Base-by-base conservation (phyloP, 2,888 invertebrate genomes). In the Nymphalis urticae region DNA sequence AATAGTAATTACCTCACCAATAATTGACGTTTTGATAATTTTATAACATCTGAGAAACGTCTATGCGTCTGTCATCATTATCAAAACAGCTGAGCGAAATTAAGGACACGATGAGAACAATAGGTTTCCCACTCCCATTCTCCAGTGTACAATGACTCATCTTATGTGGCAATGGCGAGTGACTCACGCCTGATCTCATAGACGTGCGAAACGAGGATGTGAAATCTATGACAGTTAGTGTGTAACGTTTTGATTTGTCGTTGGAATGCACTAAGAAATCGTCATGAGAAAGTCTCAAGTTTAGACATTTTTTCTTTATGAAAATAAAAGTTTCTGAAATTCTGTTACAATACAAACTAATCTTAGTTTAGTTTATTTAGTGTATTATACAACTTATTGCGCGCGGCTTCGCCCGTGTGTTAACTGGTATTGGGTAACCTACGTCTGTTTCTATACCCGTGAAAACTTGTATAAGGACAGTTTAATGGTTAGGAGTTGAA, bases 101-200 rank as follows among this genome's bases (percentile, higher is more conserved):
- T 83, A 85, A 85, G 83, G 84, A 85, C 81, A 77, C 75, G 80
- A 75, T 79, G 81, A 79, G 82, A 84, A 89, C 90, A 90, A 90
- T 90, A 83, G 83, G 79, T 86, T 88, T 88, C 84, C 86, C 86
- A 85, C 85, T 86, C 85, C 82, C 83, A 85, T 81, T 85, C 82
- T 80, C 72, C 73, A 73, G 82, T 58, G 48, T 47, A 42, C 66
- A 85, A 85, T 92, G 92, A 92, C 88, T 91, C 91, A 90, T 89
- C 89, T 87, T 87, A 84, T 89, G 88, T 85, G 82, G 88, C 88
- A 88, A 86, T 81, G 82, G 83, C 84, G 80, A 80, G 80, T 92
- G 89, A 92, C 79, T 91, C 90, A 92, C 77, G 77, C 80, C 81
- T 82, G 83, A 82, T 84, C 82, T 86, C 82, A 80, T 79, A 76